phyloP scores from a whole-genome alignment of 2,113 vertebrate genomes.

The Catharus bicknelli region DNA sequence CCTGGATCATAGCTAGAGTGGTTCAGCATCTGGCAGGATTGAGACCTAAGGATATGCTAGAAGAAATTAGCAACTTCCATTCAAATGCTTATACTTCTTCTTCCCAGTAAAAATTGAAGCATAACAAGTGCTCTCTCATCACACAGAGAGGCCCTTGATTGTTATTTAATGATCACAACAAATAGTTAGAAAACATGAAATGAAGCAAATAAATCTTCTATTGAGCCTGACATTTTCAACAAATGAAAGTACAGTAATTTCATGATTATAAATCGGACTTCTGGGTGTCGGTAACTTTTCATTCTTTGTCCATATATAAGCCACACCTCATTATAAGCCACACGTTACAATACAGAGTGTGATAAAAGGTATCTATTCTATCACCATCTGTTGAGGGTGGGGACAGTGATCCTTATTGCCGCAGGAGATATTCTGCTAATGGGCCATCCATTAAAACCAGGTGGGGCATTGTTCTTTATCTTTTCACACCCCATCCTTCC shows the following conservation, averaged over 20 bases:
- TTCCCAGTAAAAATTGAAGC: neutral
- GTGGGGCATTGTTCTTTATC: too few species aligned
- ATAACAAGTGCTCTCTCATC: slow-evolving; percentile 14
- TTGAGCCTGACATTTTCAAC: neutral
- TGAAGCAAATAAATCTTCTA: slow-evolving; percentile 51
- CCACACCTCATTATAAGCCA: too few species aligned
- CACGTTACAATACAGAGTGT: too few species aligned
- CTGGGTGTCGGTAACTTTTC: too few species aligned
- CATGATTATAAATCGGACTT: too few species aligned
- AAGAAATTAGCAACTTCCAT: slow-evolving; percentile 26
- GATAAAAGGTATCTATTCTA: too few species aligned
- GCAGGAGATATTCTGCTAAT: too few species aligned
- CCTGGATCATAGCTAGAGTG: neutral
- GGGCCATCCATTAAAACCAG: too few species aligned
- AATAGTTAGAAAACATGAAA: slow-evolving; percentile 42
- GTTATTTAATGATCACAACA: slow-evolving; percentile 31
- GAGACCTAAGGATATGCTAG: neutral
- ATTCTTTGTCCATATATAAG: too few species aligned
- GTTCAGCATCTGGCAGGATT: slow-evolving; percentile 3
- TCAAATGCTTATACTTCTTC: slow-evolving; percentile 48
- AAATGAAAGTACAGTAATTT: neutral
- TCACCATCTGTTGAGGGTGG: too few species aligned
- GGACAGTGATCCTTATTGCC: too few species aligned
- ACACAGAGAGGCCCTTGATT: slow-evolving; percentile 25
- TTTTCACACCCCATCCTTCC: too few species aligned